These are phyloP conservation scores for Rhimphoctona megacephalus DNA, from an alignment of 2,888 invertebrate species.

Conservation along the genomic window DNA sequence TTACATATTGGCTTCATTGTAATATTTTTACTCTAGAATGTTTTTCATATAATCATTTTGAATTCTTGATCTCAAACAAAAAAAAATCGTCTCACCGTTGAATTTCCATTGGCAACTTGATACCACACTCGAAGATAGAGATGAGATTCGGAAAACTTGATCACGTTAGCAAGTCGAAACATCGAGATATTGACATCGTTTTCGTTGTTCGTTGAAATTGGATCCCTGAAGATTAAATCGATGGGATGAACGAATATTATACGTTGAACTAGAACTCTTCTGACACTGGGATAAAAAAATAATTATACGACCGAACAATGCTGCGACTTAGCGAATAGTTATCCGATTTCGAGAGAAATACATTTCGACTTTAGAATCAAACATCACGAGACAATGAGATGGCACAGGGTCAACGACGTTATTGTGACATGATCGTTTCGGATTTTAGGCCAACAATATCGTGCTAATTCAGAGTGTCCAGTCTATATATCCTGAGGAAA, in stretches of 20 bases:
- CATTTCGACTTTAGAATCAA: background rate
- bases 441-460: background rate
- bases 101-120: constrained; percentile 24
- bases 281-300: background rate
- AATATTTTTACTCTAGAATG: too few relatives aligned
- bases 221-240: constrained; percentile 21
- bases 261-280: background rate
- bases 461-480: too few relatives aligned
- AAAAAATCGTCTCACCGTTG: constrained; percentile 43
- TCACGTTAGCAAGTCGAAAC: constrained; percentile 21
- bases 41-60: background rate
- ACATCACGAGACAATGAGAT: constrained; percentile 17
- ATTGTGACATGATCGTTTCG: constrained; percentile 18
- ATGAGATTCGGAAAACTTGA: constrained; percentile 21
- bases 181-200: constrained; percentile 26
- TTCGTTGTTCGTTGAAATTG: constrained; percentile 45
- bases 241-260: constrained; percentile 1
- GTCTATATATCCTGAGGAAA: too few relatives aligned
- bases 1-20: background rate
- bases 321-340: background rate
- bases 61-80: background rate
- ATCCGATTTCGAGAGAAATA: background rate
- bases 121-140: constrained; percentile 16
- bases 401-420: constrained; percentile 31
- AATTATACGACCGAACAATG: background rate